Percentiles rank a stretch among this genome's conserved stretches.
These are phyloP conservation scores for Lepidurus couesii DNA, from an alignment of 1,140 invertebrate species.

Conservation along the genomic window DNA sequence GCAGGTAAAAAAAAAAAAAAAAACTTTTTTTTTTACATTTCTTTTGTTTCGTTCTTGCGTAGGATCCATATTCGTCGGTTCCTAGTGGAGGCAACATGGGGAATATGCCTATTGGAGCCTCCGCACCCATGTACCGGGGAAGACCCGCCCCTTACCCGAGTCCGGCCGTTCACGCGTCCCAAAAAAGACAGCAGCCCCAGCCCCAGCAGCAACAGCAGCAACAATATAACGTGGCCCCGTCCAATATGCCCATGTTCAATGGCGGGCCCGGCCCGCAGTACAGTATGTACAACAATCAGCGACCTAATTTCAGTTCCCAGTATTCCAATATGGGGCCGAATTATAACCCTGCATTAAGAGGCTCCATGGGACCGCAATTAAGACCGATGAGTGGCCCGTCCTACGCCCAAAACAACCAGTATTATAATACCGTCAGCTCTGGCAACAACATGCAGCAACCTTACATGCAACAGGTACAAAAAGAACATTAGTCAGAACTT, in stretches of 20 bases:
- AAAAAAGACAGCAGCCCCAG: conserved; percentile 57
- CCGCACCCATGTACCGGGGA: conserved; percentile 49
- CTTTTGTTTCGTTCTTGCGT: not conserved
- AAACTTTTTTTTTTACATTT: too few species aligned
- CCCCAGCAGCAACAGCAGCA: conserved; percentile 36
- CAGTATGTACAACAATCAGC: conserved; percentile 38
- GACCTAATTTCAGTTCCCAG: conserved; percentile 36
- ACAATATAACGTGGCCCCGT: conserved; percentile 34
- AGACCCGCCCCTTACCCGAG: conserved; percentile 71
- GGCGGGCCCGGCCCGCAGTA: conserved; percentile 36
- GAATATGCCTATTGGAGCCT: conserved; percentile 39
- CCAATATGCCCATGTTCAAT: conserved; percentile 38
- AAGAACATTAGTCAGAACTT: not conserved
- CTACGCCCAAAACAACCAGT: conserved; percentile 27
- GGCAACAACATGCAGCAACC: conserved; percentile 13
- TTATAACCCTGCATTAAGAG: not conserved
- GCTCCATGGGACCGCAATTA: conserved; percentile 15
- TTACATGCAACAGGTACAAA: conserved; percentile 1
- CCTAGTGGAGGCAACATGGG: not conserved
- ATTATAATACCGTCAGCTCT: conserved; percentile 25
- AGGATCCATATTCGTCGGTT: not conserved
- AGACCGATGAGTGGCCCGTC: not conserved
- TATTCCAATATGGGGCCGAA: conserved; percentile 19
- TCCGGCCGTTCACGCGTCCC: conserved; percentile 71
- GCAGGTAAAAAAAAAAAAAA: conserved; percentile 53